Conservation (phyloP, 2,888 invertebrate species). For the Dicyrtoma fusca region DNA sequence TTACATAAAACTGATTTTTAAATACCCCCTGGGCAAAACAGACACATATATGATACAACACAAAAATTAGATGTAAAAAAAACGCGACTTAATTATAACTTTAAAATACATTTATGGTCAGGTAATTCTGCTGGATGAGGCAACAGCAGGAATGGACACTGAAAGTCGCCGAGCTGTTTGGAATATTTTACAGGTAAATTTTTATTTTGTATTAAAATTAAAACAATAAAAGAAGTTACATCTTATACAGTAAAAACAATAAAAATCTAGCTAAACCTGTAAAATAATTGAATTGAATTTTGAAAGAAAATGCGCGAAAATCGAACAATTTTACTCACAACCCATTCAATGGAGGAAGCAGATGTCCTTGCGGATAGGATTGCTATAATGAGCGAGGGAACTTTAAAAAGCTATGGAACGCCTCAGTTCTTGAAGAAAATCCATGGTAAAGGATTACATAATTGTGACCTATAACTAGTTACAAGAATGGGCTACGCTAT, state of each 20-base stretch:
- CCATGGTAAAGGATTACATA: too few species aligned
- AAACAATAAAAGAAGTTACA: too few species aligned
- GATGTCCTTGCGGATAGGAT: conserved; percentile 35
- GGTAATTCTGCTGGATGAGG: conserved; percentile 39
- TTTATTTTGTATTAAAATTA: too few species aligned
- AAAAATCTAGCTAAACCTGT: not conserved
- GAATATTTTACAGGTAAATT: conserved; percentile 30
- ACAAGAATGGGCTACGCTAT: too few species aligned
- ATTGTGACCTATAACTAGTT: too few species aligned
- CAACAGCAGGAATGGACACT: conserved; percentile 29
- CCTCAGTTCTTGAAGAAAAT: conserved; percentile 22
- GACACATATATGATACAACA: too few species aligned
- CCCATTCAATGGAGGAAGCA: conserved; percentile 29
- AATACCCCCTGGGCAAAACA: too few species aligned
- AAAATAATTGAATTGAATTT: not conserved
- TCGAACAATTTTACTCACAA: conserved; percentile 34
- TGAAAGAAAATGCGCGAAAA: conserved; percentile 31
- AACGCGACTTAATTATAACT: too few species aligned
- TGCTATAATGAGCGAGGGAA: conserved; percentile 38
- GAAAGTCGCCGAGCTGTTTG: conserved; percentile 27
- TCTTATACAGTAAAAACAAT: not conserved
- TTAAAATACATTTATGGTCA: too few species aligned
- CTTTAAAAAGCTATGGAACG: conserved; percentile 32
- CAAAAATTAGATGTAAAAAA: too few species aligned
- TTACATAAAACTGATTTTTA: too few species aligned